Base-by-base conservation (phyloP, 2,797 vertebrate species). In the Helarctos malayanus region DNA sequence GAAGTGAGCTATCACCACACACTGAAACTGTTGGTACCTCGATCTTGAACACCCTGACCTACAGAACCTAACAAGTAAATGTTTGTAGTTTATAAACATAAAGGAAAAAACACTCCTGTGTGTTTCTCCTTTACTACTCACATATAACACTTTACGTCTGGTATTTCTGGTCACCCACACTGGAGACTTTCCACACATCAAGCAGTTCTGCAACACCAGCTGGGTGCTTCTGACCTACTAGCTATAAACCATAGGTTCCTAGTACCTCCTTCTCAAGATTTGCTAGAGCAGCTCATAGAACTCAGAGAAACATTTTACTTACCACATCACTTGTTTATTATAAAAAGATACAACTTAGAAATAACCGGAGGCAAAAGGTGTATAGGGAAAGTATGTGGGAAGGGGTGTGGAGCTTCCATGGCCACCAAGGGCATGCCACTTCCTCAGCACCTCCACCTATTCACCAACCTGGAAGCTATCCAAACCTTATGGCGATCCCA, bases 341-440 rank as follows among this genome's bases (percentile, higher is more conserved):
- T 75, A 87, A 63, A 71, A 92, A 1, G 73, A 29, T 23, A 2
- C 47, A 32, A 75, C 7, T 81, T 27, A 82, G 68, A 61, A 56
- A 82, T 19, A 76, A 32, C 19, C 29, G 23, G 82, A 65, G 61
- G 47, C 25, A 52, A 52, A n/a, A 57, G 29, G 57, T 5, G 7
- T 23, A 41, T 1, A 27, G 18, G 4, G 8, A 19, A 65, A 95
- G 57, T 47, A 7, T 57, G 23, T 52, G 47, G 56, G 49, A 41
- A 56, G 47, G 12, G 5, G 38, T 3, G 0, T 6, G 0, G 5
- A 11, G 18, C 32, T n/a, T 47, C 32, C 1, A 2, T 21, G 41
- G 5, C 14, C 11, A 4, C 14, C 14, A 23, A 56, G 68, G 49
- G 38, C 14, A 27, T 1, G 0, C 3, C 4, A 0, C n/a, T 29